Percentiles rank a stretch among this genome's conserved stretches.
Conservation (phyloP, 2,888 invertebrate species). For the Pseudococcus jackbeardsleyi region DNA sequence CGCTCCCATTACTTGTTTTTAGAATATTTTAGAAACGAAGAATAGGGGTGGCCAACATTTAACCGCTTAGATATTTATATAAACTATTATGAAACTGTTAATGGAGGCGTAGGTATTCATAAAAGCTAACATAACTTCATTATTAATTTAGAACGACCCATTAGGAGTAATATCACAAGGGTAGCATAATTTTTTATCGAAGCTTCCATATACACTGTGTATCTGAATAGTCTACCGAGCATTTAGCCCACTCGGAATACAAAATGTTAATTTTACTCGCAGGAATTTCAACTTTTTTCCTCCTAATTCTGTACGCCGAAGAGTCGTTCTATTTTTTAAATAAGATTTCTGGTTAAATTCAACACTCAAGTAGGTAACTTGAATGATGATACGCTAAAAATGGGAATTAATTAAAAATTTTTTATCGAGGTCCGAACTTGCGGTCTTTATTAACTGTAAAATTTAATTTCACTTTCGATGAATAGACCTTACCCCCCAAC, state of each 20-base stretch:
- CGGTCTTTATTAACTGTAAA: too few relatives aligned
- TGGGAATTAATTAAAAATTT: too few relatives aligned
- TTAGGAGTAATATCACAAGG: neutral
- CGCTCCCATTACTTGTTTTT: conserved; percentile 36
- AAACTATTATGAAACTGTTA: conserved; percentile 35
- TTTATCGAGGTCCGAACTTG: too few relatives aligned
- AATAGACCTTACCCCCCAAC: too few relatives aligned
- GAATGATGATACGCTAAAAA: too few relatives aligned
- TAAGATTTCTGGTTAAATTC: too few relatives aligned
- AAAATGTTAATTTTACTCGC: neutral
- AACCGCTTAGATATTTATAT: conserved; percentile 20
- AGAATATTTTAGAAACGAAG: conserved; percentile 23
- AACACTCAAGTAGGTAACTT: too few relatives aligned
- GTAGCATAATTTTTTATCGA: conserved; percentile 5
- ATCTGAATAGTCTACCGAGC: neutral
- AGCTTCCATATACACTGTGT: neutral
- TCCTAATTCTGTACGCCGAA: too few relatives aligned
- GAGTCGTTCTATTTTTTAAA: neutral
- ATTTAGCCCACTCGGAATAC: neutral
- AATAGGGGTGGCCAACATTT: conserved; percentile 23
- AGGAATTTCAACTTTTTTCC: neutral
- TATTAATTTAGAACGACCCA: conserved; percentile 34
- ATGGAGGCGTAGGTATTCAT: conserved; percentile 40
- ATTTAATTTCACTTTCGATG: too few relatives aligned
- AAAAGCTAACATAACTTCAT: conserved; percentile 17